A percentile compares a stretch with the other conserved stretches of the same genome.
These are phyloP conservation scores for Toxotes chatareus DNA, from an alignment of 2,113 vertebrate species.

Conservation along the genomic window DNA sequence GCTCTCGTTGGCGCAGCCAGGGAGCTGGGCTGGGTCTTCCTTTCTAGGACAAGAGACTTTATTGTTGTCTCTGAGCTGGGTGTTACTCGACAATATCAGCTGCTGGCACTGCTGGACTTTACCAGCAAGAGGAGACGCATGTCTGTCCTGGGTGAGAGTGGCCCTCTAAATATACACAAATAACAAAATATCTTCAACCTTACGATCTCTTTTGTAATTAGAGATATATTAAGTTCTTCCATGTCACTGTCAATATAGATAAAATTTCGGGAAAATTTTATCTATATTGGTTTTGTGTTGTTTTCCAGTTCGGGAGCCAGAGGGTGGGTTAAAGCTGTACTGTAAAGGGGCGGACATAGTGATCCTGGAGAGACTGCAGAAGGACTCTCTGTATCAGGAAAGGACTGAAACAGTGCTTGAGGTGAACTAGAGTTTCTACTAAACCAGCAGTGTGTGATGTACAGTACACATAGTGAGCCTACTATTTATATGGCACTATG, in stretches of 20 bases:
- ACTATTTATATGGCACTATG: constrained; percentile 21
- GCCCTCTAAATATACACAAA: neutral
- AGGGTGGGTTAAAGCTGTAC: constrained; percentile 90
- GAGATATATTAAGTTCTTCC: neutral
- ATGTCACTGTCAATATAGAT: constrained; percentile 10
- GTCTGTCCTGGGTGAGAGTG: constrained; percentile 91
- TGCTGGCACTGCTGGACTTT: constrained; percentile 94
- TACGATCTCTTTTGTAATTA: neutral
- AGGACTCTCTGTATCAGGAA: constrained; percentile 68
- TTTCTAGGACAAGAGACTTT: constrained; percentile 89
- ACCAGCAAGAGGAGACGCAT: constrained; percentile 93
- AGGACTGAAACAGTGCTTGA: constrained; percentile 85
- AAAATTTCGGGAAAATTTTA: constrained; percentile 11
- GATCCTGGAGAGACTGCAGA: constrained; percentile 86
- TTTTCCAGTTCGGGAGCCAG: constrained; percentile 88
- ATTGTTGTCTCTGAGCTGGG: constrained; percentile 90
- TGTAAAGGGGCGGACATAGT: constrained; percentile 94
- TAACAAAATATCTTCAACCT: neutral
- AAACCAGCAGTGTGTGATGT: constrained; percentile 3
- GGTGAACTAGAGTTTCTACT: constrained; percentile 76
- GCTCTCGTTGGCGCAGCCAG: constrained; percentile 90
- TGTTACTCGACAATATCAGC: constrained; percentile 82
- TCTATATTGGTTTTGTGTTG: constrained; percentile 14
- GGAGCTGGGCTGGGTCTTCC: constrained; percentile 91
- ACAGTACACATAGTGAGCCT: neutral